Conservation (phyloP, 1,140 invertebrate genomes). For the Pygmarrhopalites habei region DNA sequence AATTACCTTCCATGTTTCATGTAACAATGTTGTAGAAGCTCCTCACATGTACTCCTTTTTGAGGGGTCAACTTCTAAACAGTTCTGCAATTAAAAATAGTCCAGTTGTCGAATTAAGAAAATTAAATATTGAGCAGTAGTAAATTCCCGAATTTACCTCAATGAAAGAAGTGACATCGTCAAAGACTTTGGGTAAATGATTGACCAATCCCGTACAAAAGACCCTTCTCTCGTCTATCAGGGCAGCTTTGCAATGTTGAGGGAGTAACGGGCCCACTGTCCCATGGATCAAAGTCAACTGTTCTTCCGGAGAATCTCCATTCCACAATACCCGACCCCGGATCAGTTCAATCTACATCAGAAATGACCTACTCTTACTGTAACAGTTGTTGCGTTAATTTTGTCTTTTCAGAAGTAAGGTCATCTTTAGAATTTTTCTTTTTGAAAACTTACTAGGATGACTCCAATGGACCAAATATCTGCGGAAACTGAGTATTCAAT, state of each 20-base stretch:
- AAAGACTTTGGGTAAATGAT: neutral
- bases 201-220: neutral
- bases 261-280: neutral
- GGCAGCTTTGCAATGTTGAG: neutral
- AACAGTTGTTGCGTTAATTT: too few relatives aligned
- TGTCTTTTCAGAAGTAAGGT: too few relatives aligned
- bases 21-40: neutral
- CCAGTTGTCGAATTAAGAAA: too few relatives aligned
- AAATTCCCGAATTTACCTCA: neutral
- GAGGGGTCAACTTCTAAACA: slow-evolving; percentile 5
- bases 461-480: slow-evolving; percentile 22
- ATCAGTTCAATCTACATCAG: too few relatives aligned
- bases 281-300: slow-evolving; percentile 1
- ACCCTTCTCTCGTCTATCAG: neutral
- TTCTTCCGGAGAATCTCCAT: neutral
- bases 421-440: too few relatives aligned
- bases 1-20: neutral
- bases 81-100: neutral
- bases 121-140: neutral
- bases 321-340: slow-evolving; percentile 15
- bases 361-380: too few relatives aligned
- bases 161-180: neutral
- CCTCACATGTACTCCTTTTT: neutral
- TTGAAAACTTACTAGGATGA: slow-evolving; percentile 12
- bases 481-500: neutral